phyloP scores from a whole-genome alignment of 2,888 invertebrate species.

The Rhorus exstirpatorius region DNA sequence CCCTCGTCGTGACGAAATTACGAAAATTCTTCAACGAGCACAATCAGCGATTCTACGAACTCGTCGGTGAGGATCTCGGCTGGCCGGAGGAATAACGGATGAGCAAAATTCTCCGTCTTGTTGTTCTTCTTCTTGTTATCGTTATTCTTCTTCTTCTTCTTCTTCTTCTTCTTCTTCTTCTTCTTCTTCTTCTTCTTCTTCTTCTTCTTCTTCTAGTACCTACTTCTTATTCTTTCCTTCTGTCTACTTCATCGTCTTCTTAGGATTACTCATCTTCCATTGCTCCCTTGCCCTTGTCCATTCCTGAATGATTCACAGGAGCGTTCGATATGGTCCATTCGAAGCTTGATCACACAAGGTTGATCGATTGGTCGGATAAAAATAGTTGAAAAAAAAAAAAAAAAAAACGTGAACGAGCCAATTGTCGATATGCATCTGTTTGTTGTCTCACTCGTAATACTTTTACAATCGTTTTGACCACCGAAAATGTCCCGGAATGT shows the following conservation, averaged over 20 bases:
- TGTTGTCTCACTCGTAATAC: neutral
- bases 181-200: conserved; percentile 49
- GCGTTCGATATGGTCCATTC: conserved; percentile 34
- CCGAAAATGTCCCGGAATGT: no score
- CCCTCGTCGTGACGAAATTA: conserved; percentile 92
- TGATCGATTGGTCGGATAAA: neutral
- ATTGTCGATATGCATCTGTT: no score
- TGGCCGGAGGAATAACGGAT: conserved; percentile 94
- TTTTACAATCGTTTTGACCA: no score
- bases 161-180: conserved; percentile 36
- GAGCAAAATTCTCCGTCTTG: neutral
- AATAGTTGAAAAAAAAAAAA: neutral
- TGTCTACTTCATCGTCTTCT: conserved; percentile 61
- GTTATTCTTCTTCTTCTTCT: conserved; percentile 38
- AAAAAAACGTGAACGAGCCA: no score
- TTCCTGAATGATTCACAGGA: conserved; percentile 28
- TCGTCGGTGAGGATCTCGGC: conserved; percentile 96
- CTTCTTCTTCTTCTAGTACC: conserved; percentile 50
- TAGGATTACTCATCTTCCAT: conserved; percentile 67
- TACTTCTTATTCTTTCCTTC: conserved; percentile 45
- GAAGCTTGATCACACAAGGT: neutral
- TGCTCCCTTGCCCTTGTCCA: neutral
- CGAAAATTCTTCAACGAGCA: conserved; percentile 95
- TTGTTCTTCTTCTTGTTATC: conserved; percentile 45
- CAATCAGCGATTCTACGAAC: conserved; percentile 96